These are phyloP conservation scores for Melanotaenia parkinsoni DNA, from an alignment of 2,797 vertebrate genomes.

Conservation along the genomic window DNA sequence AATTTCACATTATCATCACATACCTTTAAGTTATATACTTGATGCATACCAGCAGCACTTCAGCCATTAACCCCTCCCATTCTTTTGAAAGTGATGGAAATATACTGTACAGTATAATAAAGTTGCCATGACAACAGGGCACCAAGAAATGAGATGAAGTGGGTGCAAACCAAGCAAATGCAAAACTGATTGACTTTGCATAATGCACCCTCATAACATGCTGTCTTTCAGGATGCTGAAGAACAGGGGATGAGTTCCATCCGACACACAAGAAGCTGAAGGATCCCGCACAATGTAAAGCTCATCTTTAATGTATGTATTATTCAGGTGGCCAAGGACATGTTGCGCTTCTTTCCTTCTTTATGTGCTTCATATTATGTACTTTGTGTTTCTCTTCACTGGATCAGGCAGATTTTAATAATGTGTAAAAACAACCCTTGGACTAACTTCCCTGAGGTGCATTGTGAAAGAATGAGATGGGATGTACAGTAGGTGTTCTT, in stretches of 20 bases:
- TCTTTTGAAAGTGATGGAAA: conserved; percentile 41
- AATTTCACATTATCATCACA: conserved; percentile 3
- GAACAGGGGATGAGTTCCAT: conserved; percentile 36
- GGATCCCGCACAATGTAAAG: conserved; percentile 28
- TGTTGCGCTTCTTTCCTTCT: conserved; percentile 5
- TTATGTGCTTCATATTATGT: neutral
- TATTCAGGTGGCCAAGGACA: conserved; percentile 11
- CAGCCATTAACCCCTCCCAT: conserved; percentile 21
- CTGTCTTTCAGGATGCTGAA: conserved; percentile 51
- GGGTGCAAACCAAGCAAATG: conserved; percentile 48
- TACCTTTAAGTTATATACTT: neutral
- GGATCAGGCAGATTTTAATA: neutral
- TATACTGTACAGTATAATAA: conserved; percentile 37
- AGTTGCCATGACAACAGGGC: conserved; percentile 71
- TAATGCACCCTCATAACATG: conserved; percentile 32
- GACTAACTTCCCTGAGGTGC: conserved; percentile 9
- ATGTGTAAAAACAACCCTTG: conserved; percentile 1
- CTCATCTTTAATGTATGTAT: conserved; percentile 10
- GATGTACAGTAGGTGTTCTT: conserved; percentile 24
- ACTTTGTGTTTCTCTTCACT: neutral
- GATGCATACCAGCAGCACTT: conserved; percentile 22
- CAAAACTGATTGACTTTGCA: conserved; percentile 65
- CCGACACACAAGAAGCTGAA: conserved; percentile 29
- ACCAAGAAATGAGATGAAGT: conserved; percentile 53
- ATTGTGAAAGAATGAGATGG: conserved; percentile 20